Conservation (phyloP, 2,113 vertebrate species). For the Mormyrus iriodes region DNA sequence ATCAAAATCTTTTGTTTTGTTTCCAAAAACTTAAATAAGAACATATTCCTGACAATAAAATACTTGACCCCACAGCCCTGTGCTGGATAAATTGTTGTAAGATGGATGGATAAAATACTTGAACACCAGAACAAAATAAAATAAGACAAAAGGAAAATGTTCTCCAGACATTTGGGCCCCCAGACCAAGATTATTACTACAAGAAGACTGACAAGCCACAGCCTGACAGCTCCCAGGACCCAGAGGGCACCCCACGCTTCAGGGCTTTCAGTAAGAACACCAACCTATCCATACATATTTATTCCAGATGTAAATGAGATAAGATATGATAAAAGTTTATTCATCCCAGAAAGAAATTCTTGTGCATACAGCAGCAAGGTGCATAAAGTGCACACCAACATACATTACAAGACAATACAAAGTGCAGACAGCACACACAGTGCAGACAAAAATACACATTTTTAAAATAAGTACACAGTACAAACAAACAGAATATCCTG, state of each 20-base stretch:
- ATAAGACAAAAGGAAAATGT: neutral
- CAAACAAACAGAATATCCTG: neutral
- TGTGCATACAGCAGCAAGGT: neutral
- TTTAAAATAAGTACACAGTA: neutral
- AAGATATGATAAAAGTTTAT: neutral
- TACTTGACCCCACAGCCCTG: neutral
- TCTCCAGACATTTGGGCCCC: slow-evolving; percentile 61
- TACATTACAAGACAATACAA: neutral
- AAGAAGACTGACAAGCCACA: slow-evolving; percentile 64
- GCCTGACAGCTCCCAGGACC: slow-evolving; percentile 43
- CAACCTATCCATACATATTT: neutral
- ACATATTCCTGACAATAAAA: neutral
- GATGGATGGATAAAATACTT: neutral
- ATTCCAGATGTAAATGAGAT: neutral
- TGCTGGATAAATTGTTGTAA: neutral
- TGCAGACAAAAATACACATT: neutral
- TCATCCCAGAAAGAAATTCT: neutral
- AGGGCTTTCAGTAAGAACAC: slow-evolving; percentile 16
- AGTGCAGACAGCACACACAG: neutral
- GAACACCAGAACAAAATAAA: neutral
- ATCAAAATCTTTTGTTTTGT: neutral
- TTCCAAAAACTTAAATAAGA: neutral
- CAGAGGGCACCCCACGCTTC: neutral
- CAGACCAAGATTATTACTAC: slow-evolving; percentile 61
- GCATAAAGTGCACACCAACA: neutral